phyloP scores from a whole-genome alignment of 2,113 vertebrate genomes.

The Cariama cristata region DNA sequence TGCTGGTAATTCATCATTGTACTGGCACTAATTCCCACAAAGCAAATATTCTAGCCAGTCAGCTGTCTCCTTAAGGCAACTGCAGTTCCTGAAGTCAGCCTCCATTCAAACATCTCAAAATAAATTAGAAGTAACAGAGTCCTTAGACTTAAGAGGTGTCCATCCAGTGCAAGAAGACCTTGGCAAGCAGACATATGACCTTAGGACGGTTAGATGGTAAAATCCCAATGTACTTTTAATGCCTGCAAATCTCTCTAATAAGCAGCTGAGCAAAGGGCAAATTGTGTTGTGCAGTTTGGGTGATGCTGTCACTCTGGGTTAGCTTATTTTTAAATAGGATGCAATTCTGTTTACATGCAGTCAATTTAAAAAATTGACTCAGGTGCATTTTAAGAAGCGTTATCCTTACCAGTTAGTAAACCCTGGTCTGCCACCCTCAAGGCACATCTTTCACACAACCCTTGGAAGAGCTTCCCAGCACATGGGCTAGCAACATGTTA shows the following conservation, averaged over 20 bases:
- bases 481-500: conserved; percentile 34
- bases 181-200: background rate
- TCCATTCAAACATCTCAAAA: background rate
- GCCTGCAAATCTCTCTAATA: conserved; percentile 29
- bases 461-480: conserved; percentile 42
- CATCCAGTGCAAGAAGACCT: conserved; percentile 10
- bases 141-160: conserved; percentile 14
- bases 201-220: background rate
- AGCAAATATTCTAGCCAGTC: background rate
- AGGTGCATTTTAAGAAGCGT: background rate
- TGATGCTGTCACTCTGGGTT: conserved; percentile 37
- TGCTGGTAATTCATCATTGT: background rate
- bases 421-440: background rate
- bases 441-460: conserved; percentile 46
- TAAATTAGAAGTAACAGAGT: conserved; percentile 1
- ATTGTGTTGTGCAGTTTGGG: background rate
- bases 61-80: background rate
- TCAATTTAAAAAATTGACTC: conserved; percentile 53
- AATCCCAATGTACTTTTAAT: background rate
- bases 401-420: background rate
- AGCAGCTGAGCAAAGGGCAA: conserved; percentile 23
- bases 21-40: background rate
- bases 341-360: background rate
- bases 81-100: background rate
- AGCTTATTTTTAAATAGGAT: background rate